Evolutionary conservation across 2,113 vertebrate species (phyloP).

Genomic region (Eptesicus fuscus): DNA sequence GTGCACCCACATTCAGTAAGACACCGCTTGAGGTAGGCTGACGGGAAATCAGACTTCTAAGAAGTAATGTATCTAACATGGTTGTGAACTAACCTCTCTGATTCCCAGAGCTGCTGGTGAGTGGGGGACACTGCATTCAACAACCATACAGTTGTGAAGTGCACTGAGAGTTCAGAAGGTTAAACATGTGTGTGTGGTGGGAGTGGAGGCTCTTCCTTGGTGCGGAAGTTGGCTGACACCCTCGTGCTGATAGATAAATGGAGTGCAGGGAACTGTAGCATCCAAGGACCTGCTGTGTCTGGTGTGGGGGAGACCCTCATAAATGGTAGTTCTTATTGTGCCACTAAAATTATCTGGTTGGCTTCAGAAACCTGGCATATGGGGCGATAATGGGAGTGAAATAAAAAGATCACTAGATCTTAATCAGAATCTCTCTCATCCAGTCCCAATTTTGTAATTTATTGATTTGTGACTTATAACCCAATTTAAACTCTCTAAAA

Average conservation of each 20-base stretch:
- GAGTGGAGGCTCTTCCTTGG: rapidly evolving
- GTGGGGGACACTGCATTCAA: not conserved
- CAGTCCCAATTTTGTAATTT: not conserved
- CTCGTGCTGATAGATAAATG: not conserved
- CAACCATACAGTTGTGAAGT: not conserved
- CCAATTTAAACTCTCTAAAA: not conserved
- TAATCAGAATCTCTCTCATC: not conserved
- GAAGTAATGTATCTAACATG: not conserved
- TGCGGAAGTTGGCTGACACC: not conserved
- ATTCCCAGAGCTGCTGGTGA: not conserved
- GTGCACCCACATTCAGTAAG: not conserved
- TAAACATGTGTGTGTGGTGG: not conserved
- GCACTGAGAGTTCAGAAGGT: not conserved
- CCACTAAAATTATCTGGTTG: not conserved
- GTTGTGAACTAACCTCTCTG: not conserved
- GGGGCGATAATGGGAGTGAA: not conserved
- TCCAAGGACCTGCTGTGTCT: not conserved
- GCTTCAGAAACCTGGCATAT: not conserved
- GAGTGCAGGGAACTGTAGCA: not conserved
- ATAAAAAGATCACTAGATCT: not conserved
- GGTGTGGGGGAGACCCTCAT: not conserved
- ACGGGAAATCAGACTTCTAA: not conserved
- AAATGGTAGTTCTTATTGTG: not conserved
- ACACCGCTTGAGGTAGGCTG: not conserved
- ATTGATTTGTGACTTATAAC: not conserved